Evolutionary conservation across 2,888 invertebrate genomes (phyloP), one percentile per base, ranked within the genome.

Genomic region (Coleophora deauratella): DNA sequence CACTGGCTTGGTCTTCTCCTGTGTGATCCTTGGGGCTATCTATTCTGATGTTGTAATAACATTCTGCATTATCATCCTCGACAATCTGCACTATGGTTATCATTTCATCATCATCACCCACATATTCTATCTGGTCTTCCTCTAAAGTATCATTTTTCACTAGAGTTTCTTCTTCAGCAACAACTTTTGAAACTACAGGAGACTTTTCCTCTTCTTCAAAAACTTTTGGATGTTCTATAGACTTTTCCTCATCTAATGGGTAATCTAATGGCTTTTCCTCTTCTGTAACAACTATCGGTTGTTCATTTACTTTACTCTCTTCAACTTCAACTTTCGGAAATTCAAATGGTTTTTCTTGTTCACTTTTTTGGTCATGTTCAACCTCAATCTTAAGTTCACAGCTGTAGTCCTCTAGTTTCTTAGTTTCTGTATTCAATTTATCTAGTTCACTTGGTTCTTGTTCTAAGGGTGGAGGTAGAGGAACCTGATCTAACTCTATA

Each of bases 1-100:
- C 52, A 50, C 46, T 45, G 27, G 10, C 41, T 36, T 54, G 51
- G 27, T 37, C 46, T 42, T 42, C 40, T 21, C 40, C 32, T 13
- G 28, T 37, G 9, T 56, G 44, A 33, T 67, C 60, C 50, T 68
- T 69, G 28, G 77, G 72, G 52, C 76, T 80, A 27, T 71, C 73
- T 45, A 80, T 74, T 43, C 80, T 72, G 30, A 82, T 76, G 40
- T 77, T 65, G 51, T 82, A 84, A 50, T 81, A 82, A 13, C 77
- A 50, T 35, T 80, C 78, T 34, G 72, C 72, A 46, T 78, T 67
- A 46, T 84, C 84, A 72, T 86, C 85, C 49, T 86, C 86, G 11
- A 87, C 77, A 47, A 86, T 86, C 62, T 86, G 86, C 12, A 84
- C 81, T 49, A 86, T 72, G 30, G 86, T 86, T 30, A 86, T 84